phyloP scores from a whole-genome alignment of 2,888 invertebrate genomes.

The Zaprionus lineosus region DNA sequence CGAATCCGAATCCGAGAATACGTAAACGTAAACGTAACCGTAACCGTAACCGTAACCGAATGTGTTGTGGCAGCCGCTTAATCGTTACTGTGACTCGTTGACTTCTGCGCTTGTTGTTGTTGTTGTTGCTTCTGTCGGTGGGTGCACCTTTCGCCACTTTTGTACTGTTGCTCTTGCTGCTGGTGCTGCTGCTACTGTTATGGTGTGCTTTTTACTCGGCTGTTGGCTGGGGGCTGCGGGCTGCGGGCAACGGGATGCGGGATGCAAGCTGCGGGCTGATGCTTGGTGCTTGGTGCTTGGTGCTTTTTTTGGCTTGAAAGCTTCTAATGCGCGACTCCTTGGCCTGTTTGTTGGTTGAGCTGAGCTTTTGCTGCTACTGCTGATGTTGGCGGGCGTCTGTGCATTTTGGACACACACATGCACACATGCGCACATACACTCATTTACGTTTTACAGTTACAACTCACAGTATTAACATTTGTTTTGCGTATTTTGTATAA shows the following conservation, averaged over 20 bases:
- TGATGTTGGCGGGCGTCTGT: slow-evolving; percentile 43
- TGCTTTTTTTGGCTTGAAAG: slow-evolving; percentile 23
- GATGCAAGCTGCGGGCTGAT: no score
- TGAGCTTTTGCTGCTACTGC: slow-evolving; percentile 15
- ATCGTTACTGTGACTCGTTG: slow-evolving; percentile 17
- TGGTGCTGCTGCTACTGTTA: slow-evolving; percentile 16
- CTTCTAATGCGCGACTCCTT: slow-evolving; percentile 54
- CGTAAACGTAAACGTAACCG: background rate
- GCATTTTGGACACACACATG: slow-evolving; percentile 59
- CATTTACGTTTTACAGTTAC: slow-evolving; percentile 5
- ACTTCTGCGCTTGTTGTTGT: slow-evolving; percentile 23
- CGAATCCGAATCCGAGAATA: slow-evolving; percentile 25
- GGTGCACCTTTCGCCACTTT: slow-evolving; percentile 76
- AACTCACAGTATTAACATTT: slow-evolving; percentile 52
- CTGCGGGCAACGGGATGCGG: no score
- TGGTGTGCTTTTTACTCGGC: slow-evolving; percentile 39
- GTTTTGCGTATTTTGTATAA: slow-evolving; percentile 54
- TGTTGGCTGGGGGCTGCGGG: slow-evolving; percentile 41
- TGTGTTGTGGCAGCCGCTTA: background rate
- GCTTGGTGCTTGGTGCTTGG: no score
- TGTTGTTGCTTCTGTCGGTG: slow-evolving; percentile 58
- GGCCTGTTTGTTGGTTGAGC: slow-evolving; percentile 18
- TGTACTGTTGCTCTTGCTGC: slow-evolving; percentile 19
- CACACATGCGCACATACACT: slow-evolving; percentile 10
- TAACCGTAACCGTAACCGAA: slow-evolving; percentile 33